Percentiles rank a stretch among this genome's conserved stretches.
Conservation (phyloP, 2,113 vertebrate species). For the Smithornis capensis region DNA sequence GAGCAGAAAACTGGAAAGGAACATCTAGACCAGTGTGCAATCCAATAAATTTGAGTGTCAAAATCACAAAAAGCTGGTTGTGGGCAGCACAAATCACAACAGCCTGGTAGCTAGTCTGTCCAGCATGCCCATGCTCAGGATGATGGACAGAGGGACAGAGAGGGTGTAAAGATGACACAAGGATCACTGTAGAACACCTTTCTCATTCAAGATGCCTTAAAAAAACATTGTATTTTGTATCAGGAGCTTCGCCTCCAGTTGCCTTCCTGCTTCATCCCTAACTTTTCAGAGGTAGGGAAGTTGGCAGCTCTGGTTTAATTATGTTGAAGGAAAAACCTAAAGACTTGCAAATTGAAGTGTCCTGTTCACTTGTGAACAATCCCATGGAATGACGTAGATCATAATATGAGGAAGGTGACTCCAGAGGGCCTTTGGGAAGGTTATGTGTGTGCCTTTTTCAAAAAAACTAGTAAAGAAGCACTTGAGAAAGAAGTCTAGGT, state of each 20-base stretch:
- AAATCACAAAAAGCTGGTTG: neutral
- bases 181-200: neutral
- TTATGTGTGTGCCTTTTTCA: accelerated
- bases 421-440: neutral
- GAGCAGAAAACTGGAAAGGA: neutral
- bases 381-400: accelerated
- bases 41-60: neutral
- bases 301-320: neutral
- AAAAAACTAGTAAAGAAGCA: neutral
- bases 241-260: neutral
- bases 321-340: neutral
- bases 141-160: neutral
- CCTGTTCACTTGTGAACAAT: neutral
- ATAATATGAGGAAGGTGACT: neutral
- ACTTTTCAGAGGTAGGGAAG: neutral
- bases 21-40: neutral
- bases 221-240: neutral
- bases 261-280: neutral
- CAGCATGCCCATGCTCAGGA: neutral
- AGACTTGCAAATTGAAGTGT: neutral
- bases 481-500: neutral
- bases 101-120: neutral
- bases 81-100: neutral
- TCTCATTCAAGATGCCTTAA: neutral
- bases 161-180: neutral